phyloP scores from a whole-genome alignment of 1,140 invertebrate species.

The Drosophila sechellia region DNA sequence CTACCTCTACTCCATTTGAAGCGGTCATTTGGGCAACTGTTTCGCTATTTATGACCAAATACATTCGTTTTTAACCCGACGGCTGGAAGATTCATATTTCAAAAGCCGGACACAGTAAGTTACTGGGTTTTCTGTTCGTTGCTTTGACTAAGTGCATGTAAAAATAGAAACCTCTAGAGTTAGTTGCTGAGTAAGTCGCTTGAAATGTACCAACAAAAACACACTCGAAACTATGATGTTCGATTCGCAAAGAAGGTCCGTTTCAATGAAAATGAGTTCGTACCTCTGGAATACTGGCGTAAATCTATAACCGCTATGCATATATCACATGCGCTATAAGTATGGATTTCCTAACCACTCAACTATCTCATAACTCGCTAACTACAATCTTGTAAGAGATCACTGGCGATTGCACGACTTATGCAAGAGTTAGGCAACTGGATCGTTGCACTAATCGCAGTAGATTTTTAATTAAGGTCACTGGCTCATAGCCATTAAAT shows the following conservation, averaged over 20 bases:
- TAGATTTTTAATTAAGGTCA: constrained; percentile 1
- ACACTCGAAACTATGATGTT: neutral
- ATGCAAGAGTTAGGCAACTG: neutral
- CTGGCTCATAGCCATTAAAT: neutral
- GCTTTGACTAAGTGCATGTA: neutral
- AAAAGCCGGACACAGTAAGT: neutral
- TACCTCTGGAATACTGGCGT: no score
- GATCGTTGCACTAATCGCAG: neutral
- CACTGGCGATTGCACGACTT: neutral
- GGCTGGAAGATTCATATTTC: neutral
- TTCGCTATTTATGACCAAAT: neutral
- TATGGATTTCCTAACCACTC: neutral
- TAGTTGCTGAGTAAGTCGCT: neutral
- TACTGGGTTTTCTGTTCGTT: neutral
- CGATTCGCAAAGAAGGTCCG: no score
- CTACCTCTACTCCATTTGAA: no score
- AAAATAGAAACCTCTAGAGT: constrained; percentile 2
- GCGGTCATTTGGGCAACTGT: no score
- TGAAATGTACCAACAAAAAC: neutral
- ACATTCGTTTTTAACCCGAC: no score
- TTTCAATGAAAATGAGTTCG: no score
- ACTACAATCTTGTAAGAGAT: neutral
- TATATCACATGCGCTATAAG: no score
- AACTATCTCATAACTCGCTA: neutral
- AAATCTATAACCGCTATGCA: no score